Percentiles rank a stretch among this genome's conserved stretches.
phyloP scores from a whole-genome alignment of 2,888 invertebrate species.

The Plemyria rubiginata region DNA sequence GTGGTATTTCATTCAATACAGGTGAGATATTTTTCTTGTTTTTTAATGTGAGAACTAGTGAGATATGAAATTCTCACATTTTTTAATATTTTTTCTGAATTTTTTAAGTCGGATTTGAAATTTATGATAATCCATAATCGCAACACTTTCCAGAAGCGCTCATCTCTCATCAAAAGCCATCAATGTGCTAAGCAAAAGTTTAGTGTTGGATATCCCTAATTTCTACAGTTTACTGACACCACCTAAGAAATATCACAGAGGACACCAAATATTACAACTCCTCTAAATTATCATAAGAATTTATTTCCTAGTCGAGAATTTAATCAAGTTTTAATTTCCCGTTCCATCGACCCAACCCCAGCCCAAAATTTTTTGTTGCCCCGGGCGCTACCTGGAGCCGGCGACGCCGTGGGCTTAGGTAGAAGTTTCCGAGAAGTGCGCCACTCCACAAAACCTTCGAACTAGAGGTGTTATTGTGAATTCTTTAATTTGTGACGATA shows the following conservation, averaged over 20 bases:
- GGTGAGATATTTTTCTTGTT: neutral
- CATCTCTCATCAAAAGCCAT: neutral
- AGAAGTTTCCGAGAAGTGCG: slow-evolving; percentile 70
- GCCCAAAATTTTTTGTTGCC: slow-evolving; percentile 52
- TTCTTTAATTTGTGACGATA: slow-evolving; percentile 22
- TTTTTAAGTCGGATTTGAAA: neutral
- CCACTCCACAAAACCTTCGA: slow-evolving; percentile 37
- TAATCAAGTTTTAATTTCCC: slow-evolving; percentile 2
- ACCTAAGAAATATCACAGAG: neutral
- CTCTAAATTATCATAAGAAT: neutral
- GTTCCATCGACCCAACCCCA: slow-evolving; percentile 33
- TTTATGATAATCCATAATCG: neutral
- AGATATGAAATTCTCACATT: slow-evolving; percentile 3
- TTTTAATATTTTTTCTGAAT: neutral
- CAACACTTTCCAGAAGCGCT: neutral
- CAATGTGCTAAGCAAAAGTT: neutral
- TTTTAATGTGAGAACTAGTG: slow-evolving; percentile 13
- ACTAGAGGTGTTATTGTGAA: slow-evolving; percentile 38
- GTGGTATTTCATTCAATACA: slow-evolving; percentile 2
- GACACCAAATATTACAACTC: neutral
- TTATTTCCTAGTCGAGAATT: neutral
- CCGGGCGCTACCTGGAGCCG: slow-evolving; percentile 69
- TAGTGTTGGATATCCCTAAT: neutral
- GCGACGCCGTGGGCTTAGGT: slow-evolving; percentile 54
- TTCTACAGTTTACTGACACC: neutral